Evolutionary conservation across 2,888 invertebrate genomes (phyloP).

Genomic region (Masnerella sp.): DNA sequence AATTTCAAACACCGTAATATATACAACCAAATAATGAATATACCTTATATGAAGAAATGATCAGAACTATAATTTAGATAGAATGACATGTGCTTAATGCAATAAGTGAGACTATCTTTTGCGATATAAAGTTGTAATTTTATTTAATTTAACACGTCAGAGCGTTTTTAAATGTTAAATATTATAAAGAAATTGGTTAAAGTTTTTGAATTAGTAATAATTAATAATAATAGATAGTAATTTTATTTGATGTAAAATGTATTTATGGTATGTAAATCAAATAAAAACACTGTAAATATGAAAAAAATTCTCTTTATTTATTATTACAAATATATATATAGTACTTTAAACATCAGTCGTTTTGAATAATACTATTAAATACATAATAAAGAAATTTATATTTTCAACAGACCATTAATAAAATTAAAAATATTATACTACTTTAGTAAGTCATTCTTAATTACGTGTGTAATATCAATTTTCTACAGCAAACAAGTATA

Average conservation of each 20-base stretch:
- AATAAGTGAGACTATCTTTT: slow-evolving; percentile 7
- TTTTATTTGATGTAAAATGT: slow-evolving; percentile 26
- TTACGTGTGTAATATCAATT: no score
- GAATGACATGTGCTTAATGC: no score
- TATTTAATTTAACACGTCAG: no score
- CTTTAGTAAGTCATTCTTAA: no score
- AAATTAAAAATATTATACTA: no score
- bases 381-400: no score
- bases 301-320: neutral
- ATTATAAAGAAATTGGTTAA: slow-evolving; percentile 17
- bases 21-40: slow-evolving; percentile 3
- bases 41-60: slow-evolving; percentile 6
- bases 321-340: neutral
- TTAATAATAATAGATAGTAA: slow-evolving; percentile 13
- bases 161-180: no score
- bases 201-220: slow-evolving; percentile 5
- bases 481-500: no score
- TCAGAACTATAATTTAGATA: neutral
- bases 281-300: slow-evolving; percentile 45
- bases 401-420: no score
- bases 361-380: neutral
- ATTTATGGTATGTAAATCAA: slow-evolving; percentile 37
- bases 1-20: slow-evolving; percentile 13
- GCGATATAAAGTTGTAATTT: no score
- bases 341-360: no score